Percentiles rank a stretch among this genome's conserved stretches.
Conservation (phyloP, 2,113 vertebrate species). For the Rhinopomastus cyanomelas region DNA sequence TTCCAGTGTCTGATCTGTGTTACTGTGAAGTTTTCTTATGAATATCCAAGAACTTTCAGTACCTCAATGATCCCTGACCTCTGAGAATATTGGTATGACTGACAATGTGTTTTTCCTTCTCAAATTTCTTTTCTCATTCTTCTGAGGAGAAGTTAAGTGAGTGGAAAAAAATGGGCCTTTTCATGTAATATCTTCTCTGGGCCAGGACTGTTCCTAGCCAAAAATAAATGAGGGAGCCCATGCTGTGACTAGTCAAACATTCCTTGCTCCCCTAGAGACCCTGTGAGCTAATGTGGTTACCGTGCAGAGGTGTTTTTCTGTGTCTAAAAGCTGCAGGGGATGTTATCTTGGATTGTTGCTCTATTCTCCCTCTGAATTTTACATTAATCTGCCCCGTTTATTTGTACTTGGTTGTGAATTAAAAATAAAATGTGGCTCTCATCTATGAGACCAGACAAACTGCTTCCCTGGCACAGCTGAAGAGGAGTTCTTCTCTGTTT, state of each 20-base stretch:
- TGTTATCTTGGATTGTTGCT: background rate
- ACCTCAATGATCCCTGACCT: accelerated
- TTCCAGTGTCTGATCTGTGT: background rate
- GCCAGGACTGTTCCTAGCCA: background rate
- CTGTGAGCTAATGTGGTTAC: background rate
- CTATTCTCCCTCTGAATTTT: background rate
- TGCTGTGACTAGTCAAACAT: background rate
- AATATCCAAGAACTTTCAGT: background rate
- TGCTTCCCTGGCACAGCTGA: background rate
- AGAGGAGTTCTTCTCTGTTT: background rate
- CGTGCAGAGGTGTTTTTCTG: background rate
- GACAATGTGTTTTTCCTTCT: background rate
- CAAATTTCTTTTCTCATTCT: background rate
- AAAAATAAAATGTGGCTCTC: background rate
- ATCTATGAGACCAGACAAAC: background rate
- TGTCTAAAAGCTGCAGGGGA: background rate
- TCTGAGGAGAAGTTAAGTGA: background rate
- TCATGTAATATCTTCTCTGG: background rate
- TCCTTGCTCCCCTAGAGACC: background rate
- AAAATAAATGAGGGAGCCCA: background rate
- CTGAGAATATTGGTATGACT: background rate
- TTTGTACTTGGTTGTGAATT: background rate
- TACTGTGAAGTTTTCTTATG: background rate
- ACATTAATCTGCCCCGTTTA: background rate
- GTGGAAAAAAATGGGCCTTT: background rate